phyloP scores from a whole-genome alignment of 2,797 vertebrate species.

The Chaetophractus vellerosus region DNA sequence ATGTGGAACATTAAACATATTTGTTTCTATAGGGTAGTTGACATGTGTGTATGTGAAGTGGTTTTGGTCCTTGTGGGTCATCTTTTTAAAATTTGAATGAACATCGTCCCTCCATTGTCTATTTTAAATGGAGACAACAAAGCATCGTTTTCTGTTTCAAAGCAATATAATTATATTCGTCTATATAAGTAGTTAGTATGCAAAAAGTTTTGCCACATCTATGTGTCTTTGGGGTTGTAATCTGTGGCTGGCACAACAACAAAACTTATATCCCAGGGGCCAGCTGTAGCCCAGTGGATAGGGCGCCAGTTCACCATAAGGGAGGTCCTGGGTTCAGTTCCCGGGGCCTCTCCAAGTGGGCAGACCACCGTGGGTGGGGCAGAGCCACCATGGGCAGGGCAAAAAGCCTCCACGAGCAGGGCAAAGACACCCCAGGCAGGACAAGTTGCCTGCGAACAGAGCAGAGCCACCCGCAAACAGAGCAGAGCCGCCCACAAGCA shows the following conservation, averaged over 20 bases:
- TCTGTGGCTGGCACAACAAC: neutral
- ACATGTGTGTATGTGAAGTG: neutral
- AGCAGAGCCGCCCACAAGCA: too few species aligned
- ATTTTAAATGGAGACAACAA: conserved; percentile 25
- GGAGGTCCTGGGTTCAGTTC: too few species aligned
- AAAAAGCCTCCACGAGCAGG: too few species aligned
- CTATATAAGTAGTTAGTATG: neutral
- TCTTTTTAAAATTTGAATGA: conserved; percentile 36
- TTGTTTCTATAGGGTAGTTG: conserved; percentile 44
- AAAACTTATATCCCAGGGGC: neutral
- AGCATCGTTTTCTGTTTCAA: conserved; percentile 9
- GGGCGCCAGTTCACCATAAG: too few species aligned
- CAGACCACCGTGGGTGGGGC: too few species aligned
- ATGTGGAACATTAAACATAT: conserved; percentile 50
- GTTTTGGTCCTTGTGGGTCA: neutral
- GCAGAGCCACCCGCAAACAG: too few species aligned
- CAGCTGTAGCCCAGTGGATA: too few species aligned
- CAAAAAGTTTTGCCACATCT: neutral
- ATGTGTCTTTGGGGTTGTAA: neutral
- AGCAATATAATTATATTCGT: neutral
- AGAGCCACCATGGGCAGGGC: too few species aligned
- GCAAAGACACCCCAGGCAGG: too few species aligned
- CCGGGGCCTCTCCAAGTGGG: too few species aligned
- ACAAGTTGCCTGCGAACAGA: too few species aligned
- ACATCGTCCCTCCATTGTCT: neutral